Evolutionary conservation across 2,888 invertebrate species (phyloP).

Genomic region (Pseudeuparius sepicola): DNA sequence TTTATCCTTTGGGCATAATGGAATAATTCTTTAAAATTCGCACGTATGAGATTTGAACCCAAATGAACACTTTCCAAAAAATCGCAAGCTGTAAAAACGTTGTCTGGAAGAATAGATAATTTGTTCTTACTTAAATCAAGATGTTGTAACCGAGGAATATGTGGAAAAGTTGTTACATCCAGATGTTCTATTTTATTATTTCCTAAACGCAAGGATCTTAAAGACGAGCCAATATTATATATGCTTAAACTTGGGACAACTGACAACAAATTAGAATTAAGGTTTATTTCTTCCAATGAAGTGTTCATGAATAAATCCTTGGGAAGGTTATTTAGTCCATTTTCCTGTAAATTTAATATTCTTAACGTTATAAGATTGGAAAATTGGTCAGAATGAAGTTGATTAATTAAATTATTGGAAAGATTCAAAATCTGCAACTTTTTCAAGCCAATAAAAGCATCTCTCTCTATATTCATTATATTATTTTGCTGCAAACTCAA

Average conservation of each 20-base stretch:
- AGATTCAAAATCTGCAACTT: slow-evolving; percentile 71
- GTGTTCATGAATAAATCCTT: slow-evolving; percentile 73
- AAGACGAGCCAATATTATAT: slow-evolving; percentile 67
- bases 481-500: slow-evolving; percentile 66
- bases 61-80: slow-evolving; percentile 71
- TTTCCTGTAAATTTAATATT: slow-evolving; percentile 61
- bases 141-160: slow-evolving; percentile 66
- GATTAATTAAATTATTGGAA: slow-evolving; percentile 64
- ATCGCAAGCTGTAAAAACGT: slow-evolving; percentile 74
- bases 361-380: slow-evolving; percentile 63
- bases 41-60: slow-evolving; percentile 69
- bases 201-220: slow-evolving; percentile 68
- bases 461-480: slow-evolving; percentile 58
- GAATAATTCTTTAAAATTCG: slow-evolving; percentile 79
- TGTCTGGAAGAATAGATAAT: slow-evolving; percentile 76
- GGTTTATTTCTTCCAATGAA: slow-evolving; percentile 67
- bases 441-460: slow-evolving; percentile 66
- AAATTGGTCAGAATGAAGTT: slow-evolving; percentile 72
- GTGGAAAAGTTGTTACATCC: slow-evolving; percentile 78
- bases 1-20: slow-evolving; percentile 76
- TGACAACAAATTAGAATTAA: slow-evolving; percentile 67
- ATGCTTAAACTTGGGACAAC: slow-evolving; percentile 72
- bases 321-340: slow-evolving; percentile 62
- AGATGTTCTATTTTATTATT: slow-evolving; percentile 76
- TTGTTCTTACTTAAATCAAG: slow-evolving; percentile 73